Percentiles rank a stretch among this genome's conserved stretches.
Conservation (phyloP, 2,888 invertebrate species). For the Morinoia aosen region DNA sequence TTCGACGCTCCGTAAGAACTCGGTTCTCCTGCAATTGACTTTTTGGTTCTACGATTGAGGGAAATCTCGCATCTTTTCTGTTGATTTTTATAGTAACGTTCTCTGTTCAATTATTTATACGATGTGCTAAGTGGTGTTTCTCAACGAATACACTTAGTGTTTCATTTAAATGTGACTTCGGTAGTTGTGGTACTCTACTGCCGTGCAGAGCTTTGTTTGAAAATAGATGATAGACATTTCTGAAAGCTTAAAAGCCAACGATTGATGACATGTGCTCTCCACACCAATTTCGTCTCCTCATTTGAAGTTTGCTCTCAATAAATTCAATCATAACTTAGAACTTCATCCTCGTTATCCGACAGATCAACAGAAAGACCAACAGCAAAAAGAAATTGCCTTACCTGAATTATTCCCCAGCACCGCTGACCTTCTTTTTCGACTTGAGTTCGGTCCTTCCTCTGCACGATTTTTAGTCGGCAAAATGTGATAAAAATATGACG, state of each 20-base stretch:
- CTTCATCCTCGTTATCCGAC: background rate
- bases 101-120: background rate
- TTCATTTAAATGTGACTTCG: background rate
- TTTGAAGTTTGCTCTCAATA: background rate
- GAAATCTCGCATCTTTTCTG: background rate
- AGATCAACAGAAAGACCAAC: background rate
- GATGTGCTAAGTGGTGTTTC: too few species aligned
- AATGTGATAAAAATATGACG: background rate
- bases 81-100: background rate
- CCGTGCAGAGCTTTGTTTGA: too few species aligned
- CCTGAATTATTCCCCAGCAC: background rate
- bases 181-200: background rate
- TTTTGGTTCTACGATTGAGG: background rate
- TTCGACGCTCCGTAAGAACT: background rate
- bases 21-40: background rate
- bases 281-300: background rate
- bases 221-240: background rate
- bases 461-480: background rate
- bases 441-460: background rate
- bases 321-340: background rate
- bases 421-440: conserved; percentile 2
- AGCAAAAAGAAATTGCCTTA: background rate
- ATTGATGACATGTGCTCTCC: background rate
- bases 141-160: background rate
- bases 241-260: background rate